These are phyloP conservation scores for Regulus satrapa DNA, from an alignment of 2,113 vertebrate genomes.

Conservation along the genomic window DNA sequence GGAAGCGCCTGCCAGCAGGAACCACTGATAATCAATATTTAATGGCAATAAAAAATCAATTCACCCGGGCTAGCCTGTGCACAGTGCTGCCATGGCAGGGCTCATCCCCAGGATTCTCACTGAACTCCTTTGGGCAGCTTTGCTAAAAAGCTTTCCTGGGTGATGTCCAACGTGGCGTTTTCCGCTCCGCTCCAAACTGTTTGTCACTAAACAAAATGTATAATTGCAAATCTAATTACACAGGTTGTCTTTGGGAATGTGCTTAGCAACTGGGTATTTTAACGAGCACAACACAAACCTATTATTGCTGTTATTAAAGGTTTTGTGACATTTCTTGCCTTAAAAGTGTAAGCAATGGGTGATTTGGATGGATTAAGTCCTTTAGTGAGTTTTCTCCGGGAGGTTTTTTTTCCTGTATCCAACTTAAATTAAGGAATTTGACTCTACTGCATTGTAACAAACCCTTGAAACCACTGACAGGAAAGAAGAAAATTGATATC, in stretches of 20 bases:
- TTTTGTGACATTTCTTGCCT: background rate
- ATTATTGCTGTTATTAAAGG: background rate
- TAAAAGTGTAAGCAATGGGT: background rate
- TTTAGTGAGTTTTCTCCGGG: background rate
- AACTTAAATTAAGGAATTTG: background rate
- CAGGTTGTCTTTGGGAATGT: background rate
- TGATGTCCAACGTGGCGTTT: no score
- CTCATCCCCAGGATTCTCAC: background rate
- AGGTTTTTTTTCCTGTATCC: background rate
- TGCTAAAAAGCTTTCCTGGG: no score
- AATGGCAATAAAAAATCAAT: slow-evolving; percentile 42
- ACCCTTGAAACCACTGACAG: background rate
- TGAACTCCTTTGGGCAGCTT: background rate
- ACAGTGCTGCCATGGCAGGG: background rate
- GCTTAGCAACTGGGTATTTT: background rate
- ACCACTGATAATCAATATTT: slow-evolving; percentile 20
- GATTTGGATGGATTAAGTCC: background rate
- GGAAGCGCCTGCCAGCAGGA: background rate
- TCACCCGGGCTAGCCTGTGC: background rate
- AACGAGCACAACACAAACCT: background rate
- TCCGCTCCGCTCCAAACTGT: background rate
- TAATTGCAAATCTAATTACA: background rate
- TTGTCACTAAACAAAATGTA: background rate
- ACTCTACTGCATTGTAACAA: background rate
- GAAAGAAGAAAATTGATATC: background rate